phyloP scores from a whole-genome alignment of 2,797 vertebrate genomes.

The Enteromius thamalakanensis region DNA sequence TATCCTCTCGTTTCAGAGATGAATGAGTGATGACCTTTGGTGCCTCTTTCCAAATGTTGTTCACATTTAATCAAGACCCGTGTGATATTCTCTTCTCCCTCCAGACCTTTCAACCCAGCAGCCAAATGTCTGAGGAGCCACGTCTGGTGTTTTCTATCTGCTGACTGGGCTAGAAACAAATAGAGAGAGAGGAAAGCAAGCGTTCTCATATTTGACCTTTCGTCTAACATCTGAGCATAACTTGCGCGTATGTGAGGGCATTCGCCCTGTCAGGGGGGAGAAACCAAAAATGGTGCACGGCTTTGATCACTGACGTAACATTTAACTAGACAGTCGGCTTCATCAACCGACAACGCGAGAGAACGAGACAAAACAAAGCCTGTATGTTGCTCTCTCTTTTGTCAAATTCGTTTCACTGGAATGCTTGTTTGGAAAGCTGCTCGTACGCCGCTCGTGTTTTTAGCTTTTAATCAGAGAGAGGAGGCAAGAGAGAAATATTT shows the following conservation, averaged over 20 bases:
- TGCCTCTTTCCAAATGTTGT: conserved; percentile 39
- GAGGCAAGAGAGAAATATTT: conserved; percentile 58
- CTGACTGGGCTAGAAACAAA: conserved; percentile 47
- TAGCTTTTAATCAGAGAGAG: conserved; percentile 82
- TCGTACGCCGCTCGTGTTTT: conserved; percentile 76
- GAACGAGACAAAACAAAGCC: conserved; percentile 2
- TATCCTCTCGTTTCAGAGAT: conserved; percentile 36
- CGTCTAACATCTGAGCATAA: conserved; percentile 41
- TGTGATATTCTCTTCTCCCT: conserved; percentile 37
- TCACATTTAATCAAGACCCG: conserved; percentile 35
- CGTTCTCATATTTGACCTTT: conserved; percentile 56
- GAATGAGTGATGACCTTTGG: conserved; percentile 44
- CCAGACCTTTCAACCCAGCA: conserved; percentile 28
- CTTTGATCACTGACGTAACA: conserved; percentile 74
- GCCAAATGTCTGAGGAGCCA: conserved; percentile 35
- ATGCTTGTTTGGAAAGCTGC: conserved; percentile 74
- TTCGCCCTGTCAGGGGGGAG: conserved; percentile 12
- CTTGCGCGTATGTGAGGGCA: not conserved
- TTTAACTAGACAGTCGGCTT: conserved; percentile 73
- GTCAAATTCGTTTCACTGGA: conserved; percentile 68
- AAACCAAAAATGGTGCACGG: conserved; percentile 44
- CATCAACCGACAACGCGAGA: conserved; percentile 55
- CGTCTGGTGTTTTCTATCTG: conserved; percentile 49
- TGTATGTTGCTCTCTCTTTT: conserved; percentile 66
- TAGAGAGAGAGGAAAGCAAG: conserved; percentile 11